A percentile compares a stretch with the other conserved stretches of the same genome.
phyloP scores from a whole-genome alignment of 2,797 vertebrate species.

The Erethizon dorsatum region DNA sequence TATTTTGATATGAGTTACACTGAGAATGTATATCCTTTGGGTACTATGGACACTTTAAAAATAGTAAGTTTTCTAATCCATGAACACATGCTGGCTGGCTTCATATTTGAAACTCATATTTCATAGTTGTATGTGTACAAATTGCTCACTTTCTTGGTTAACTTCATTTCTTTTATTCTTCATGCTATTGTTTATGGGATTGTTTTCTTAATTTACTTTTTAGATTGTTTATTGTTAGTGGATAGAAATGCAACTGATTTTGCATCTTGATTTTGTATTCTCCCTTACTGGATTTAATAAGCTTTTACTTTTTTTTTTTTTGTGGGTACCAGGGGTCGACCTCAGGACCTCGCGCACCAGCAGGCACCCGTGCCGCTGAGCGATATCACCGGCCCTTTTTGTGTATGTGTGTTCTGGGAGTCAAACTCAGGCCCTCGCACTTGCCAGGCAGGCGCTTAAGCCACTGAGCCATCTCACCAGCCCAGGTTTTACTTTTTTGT shows the following conservation, averaged over 20 bases:
- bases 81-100: not conserved
- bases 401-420: too few species aligned
- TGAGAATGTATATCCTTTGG: not conserved
- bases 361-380: too few species aligned
- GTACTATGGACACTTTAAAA: not conserved
- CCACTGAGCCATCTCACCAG: too few species aligned
- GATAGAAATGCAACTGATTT: not conserved
- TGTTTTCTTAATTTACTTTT: constrained; percentile 27
- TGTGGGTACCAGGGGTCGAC: too few species aligned
- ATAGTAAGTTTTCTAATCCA: not conserved
- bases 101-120: not conserved
- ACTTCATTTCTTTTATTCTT: not conserved
- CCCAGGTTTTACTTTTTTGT: not conserved
- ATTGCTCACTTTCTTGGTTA: not conserved
- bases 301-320: too few species aligned
- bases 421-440: too few species aligned
- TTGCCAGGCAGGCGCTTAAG: too few species aligned
- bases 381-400: too few species aligned
- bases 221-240: not conserved
- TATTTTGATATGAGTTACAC: not conserved
- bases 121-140: not conserved
- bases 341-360: too few species aligned
- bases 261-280: not conserved
- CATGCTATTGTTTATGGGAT: not conserved
- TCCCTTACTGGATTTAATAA: not conserved